Evolutionary conservation across 2,797 vertebrate genomes (phyloP).

Genomic region (Pseudocheirus occidentalis): DNA sequence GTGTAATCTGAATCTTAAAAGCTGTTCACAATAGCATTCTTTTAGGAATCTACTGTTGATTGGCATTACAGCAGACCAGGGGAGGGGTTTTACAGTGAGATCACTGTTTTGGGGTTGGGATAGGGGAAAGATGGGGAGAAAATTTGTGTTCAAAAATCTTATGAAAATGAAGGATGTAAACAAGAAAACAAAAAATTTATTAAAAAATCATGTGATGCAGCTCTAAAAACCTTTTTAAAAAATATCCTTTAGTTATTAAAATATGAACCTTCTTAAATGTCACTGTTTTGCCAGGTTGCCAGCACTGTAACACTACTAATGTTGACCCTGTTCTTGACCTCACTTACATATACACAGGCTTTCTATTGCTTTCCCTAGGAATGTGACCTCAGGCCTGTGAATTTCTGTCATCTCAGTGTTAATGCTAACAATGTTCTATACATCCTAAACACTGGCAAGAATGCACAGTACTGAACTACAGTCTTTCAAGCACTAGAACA

Average conservation of each 20-base stretch:
- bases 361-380: constrained; percentile 84
- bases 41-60: no score
- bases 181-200: no score
- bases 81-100: no score
- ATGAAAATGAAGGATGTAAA: no score
- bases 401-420: constrained; percentile 79
- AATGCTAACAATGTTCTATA: constrained; percentile 87
- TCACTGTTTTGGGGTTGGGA: no score
- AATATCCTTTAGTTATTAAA: constrained; percentile 79
- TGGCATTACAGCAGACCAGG: no score
- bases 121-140: no score
- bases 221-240: constrained; percentile 78
- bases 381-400: constrained; percentile 82
- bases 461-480: constrained; percentile 71
- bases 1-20: no score
- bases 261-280: constrained; percentile 68
- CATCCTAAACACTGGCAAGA: constrained; percentile 82
- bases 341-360: constrained; percentile 71
- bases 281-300: constrained; percentile 75
- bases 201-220: constrained; percentile 86
- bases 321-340: constrained; percentile 71
- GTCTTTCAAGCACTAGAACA: constrained; percentile 92
- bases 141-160: no score
- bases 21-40: no score
- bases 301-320: constrained; percentile 76